Base-by-base conservation (phyloP, 2,113 vertebrate species). In the Condylura cristata region DNA sequence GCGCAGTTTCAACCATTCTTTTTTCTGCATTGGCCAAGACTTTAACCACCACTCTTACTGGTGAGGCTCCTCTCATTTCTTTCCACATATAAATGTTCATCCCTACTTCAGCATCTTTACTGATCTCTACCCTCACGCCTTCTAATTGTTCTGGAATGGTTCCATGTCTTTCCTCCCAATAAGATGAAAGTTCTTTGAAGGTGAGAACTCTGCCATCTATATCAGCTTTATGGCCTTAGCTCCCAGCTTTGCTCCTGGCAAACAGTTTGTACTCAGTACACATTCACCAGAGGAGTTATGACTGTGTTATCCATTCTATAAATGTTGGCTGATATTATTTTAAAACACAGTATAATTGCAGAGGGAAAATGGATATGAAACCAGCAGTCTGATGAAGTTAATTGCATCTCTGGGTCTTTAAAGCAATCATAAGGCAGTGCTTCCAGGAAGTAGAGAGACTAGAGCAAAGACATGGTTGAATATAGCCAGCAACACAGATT, bases 111-210 rank as follows among this genome's bases (percentile, higher is more conserved):
- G 30, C 16, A 17, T 82, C 60, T 79, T 63, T 8, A 5, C 1
- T 56, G 56, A 85, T 26, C 34, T 61, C 46, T 34, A 11, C 44
- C 41, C 18, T 58, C n/a, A 41, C 20, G 22, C 58, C 51, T 84
- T 86, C 58, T 61, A n/a, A 89, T 61, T 75, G 44, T 28, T 58
- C 9, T 56, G 53, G 39, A 66, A 37, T 24, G 12, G 53, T 48
- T 48, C 28, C 26, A 20, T 0, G 24, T 37, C 39, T 56, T 74
- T 37, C 53, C 22, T 84, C 70, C 68, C 80, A 46, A 18, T 9
- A 74, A 75, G 51, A 28, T 13, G 20, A 74, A 90, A 63, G 70
- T 22, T 48, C 68, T 94, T 75, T 34, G 6, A 86, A 80, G 60
- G 44, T 48, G 39, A 89, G 39, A 34, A 75, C 41, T 44, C 51